phyloP scores from a whole-genome alignment of 2,113 vertebrate species.

The Eulemur macaco region DNA sequence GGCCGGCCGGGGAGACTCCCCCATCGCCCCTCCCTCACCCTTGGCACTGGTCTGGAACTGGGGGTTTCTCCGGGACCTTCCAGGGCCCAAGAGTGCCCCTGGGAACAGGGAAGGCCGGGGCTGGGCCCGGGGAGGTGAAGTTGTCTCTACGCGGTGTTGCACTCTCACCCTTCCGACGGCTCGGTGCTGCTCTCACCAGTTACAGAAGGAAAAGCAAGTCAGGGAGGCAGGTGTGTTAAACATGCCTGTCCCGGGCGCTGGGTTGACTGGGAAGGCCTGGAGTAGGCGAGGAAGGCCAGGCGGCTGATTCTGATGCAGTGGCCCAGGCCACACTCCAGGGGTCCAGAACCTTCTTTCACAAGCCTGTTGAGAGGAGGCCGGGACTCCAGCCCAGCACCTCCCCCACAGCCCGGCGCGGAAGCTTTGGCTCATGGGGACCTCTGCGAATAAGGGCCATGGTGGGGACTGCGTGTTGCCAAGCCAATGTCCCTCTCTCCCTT shows the following conservation, averaged over 20 bases:
- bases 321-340: background rate
- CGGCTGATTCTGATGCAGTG: accelerated
- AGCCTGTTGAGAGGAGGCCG: background rate
- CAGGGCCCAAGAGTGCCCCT: background rate
- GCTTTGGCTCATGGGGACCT: no score
- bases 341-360: background rate
- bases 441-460: background rate
- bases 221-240: background rate
- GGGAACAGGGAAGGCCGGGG: background rate
- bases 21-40: background rate
- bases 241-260: no score
- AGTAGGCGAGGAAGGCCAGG: background rate
- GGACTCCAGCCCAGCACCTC: background rate
- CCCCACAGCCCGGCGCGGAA: background rate
- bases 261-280: background rate
- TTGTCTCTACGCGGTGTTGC: background rate
- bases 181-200: background rate
- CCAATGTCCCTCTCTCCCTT: background rate
- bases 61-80: background rate
- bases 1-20: background rate
- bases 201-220: no score
- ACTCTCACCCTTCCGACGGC: accelerated
- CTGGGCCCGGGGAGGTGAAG: background rate
- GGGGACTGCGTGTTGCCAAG: background rate
- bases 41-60: background rate